Base-by-base conservation (phyloP, 2,113 vertebrate species). In the Phrynosoma platyrhinos region DNA sequence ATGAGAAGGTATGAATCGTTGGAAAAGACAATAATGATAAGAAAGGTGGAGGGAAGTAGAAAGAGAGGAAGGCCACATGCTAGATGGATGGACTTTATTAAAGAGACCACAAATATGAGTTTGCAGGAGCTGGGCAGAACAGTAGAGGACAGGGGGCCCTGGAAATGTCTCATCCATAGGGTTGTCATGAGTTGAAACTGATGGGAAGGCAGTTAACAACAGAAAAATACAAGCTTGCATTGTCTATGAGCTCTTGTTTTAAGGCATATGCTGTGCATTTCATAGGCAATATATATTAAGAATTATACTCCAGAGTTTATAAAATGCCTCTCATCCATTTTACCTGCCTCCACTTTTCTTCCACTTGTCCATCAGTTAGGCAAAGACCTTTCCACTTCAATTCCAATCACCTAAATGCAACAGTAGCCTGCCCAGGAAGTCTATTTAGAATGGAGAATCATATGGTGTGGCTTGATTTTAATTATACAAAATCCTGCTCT, bases 401-500 rank as follows among this genome's bases (percentile, higher is more conserved):
- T 78, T 90, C 64, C 79, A 90, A 71, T 83, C 13, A 9, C 42
- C 36, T 84, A 85, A 82, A 89, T 82, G 88, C 79, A 76, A 85
- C 47, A 13, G 42, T 64, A 66, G 23, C 58, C 71, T 82, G 71
- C 2, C 0, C 12, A 36, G 0, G 1, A 71, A 23, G 20, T 83
- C 25, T 89, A 90, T 82, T 87, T 53, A 77, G 32, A 85, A 58
- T 81, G 79, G 36, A 69, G 83, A 87, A 91, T 77, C 53, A 89
- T 79, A 80, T 55, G 79, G 27, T 16, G 18, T 74, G 80, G 9
- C 16, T 82, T 83, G 85, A 71, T 1, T 76, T 91, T 8, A 79
- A 84, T 21, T 87, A 47, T 52, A 81, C 79, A 27, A 81, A 62
- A 78, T 0, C 68, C 82, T 69, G 25, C 23, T 55, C 53, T 64